Evolutionary conservation across 2,113 vertebrate genomes (phyloP).

Genomic region (Melospiza melodia): DNA sequence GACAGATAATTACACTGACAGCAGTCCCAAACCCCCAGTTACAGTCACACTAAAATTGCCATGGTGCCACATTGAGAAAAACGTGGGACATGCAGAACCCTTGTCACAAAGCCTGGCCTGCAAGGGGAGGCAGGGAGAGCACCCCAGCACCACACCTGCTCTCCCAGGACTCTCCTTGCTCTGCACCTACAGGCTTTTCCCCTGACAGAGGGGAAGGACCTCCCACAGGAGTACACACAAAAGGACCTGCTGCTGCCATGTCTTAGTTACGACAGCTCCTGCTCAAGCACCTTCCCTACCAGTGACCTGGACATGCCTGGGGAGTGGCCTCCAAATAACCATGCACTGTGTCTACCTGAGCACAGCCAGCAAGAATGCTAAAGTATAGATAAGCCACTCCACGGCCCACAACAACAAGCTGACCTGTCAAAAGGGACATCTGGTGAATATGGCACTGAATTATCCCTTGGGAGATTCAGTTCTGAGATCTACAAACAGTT

Average conservation of each 20-base stretch:
- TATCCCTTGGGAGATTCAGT: background rate
- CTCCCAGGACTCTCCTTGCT: accelerated
- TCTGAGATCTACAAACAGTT: background rate
- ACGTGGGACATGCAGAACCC: accelerated
- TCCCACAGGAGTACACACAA: background rate
- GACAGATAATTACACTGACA: constrained; percentile 31
- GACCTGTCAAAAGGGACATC: background rate
- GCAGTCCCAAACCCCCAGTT: background rate
- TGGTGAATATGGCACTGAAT: background rate
- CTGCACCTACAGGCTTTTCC: background rate
- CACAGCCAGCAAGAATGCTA: background rate
- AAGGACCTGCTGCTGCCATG: background rate
- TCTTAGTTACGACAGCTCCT: background rate
- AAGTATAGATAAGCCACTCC: background rate
- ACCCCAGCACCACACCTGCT: background rate
- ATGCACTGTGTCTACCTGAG: background rate
- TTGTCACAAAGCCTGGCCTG: background rate
- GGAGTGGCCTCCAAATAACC: background rate
- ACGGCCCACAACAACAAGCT: background rate
- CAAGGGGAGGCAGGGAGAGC: background rate
- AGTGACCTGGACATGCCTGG: background rate
- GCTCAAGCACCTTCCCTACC: background rate
- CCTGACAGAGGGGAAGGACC: background rate
- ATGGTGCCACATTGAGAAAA: background rate
- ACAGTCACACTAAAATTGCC: background rate